Evolutionary conservation across 2,888 invertebrate species (phyloP).

Genomic region (Ornithoptera alexandrae): DNA sequence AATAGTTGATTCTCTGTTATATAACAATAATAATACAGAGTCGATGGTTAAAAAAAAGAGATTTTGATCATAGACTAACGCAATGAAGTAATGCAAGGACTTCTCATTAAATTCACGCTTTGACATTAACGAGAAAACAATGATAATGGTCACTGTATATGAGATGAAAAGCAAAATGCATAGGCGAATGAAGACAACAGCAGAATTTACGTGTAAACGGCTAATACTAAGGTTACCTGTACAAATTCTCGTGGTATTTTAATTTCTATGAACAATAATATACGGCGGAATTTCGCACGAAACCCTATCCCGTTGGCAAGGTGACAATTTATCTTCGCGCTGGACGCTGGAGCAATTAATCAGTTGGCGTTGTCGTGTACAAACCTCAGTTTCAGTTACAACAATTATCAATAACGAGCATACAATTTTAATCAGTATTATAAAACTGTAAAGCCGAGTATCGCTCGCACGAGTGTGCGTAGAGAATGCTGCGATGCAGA

Average conservation of each 20-base stretch:
- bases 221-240: slow-evolving; percentile 64
- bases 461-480: slow-evolving; percentile 31
- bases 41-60: too few species aligned
- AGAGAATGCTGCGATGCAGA: slow-evolving; percentile 36
- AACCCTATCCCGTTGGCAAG: slow-evolving; percentile 34
- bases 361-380: slow-evolving; percentile 71
- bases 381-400: slow-evolving; percentile 41
- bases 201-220: slow-evolving; percentile 65
- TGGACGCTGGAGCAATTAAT: slow-evolving; percentile 73
- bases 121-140: slow-evolving; percentile 28
- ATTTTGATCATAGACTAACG: not conserved
- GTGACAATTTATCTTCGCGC: slow-evolving; percentile 68
- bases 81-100: slow-evolving; percentile 1
- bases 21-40: too few species aligned
- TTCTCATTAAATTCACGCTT: slow-evolving; percentile 23
- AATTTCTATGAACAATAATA: slow-evolving; percentile 26
- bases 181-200: slow-evolving; percentile 50
- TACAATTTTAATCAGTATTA: slow-evolving; percentile 38
- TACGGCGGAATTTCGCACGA: slow-evolving; percentile 32
- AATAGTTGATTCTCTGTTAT: too few species aligned
- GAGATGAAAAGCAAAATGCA: slow-evolving; percentile 40
- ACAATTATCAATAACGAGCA: slow-evolving; percentile 35
- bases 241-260: slow-evolving; percentile 24
- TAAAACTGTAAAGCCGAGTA: slow-evolving; percentile 33
- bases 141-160: slow-evolving; percentile 30